phyloP scores from a whole-genome alignment of 2,797 vertebrate genomes.

The Acridotheres tristis region DNA sequence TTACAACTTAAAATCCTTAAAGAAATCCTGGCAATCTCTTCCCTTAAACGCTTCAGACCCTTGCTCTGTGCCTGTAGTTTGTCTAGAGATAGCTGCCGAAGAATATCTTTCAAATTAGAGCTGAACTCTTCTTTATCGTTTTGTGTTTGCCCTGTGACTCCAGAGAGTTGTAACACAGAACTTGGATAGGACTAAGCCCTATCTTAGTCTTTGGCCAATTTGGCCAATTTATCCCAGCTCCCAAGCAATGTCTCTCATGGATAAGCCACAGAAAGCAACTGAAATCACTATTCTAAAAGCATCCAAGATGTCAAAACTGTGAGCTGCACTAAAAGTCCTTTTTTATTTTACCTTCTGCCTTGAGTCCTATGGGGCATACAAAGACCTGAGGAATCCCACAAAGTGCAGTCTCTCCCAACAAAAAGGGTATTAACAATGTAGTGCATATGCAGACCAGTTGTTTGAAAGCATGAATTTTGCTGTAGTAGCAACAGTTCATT shows the following conservation, averaged over 20 bases:
- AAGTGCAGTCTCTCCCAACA: not conserved
- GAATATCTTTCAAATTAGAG: not conserved
- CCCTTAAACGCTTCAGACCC: not conserved
- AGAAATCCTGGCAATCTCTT: not conserved
- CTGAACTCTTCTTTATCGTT: not conserved
- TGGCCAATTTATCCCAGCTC: not conserved
- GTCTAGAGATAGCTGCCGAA: not conserved
- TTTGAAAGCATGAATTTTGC: not conserved
- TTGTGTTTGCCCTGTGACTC: not conserved
- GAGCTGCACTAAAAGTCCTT: not conserved
- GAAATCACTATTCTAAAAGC: not conserved
- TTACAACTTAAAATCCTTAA: not conserved
- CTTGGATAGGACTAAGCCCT: not conserved
- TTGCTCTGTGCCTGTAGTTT: not conserved
- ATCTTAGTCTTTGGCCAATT: not conserved
- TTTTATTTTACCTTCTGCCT: not conserved
- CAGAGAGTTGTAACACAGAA: not conserved
- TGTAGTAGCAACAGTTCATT: not conserved
- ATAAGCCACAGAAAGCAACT: not conserved
- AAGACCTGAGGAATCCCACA: not conserved
- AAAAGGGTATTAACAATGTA: not conserved
- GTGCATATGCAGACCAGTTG: not conserved
- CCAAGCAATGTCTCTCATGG: not conserved
- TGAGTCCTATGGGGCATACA: not conserved
- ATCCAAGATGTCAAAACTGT: not conserved